Percentiles rank a stretch among this genome's conserved stretches.
These are phyloP conservation scores for Caenorhabditis sp. DNA, from an alignment of 2,888 invertebrate species.

Conservation along the genomic window DNA sequence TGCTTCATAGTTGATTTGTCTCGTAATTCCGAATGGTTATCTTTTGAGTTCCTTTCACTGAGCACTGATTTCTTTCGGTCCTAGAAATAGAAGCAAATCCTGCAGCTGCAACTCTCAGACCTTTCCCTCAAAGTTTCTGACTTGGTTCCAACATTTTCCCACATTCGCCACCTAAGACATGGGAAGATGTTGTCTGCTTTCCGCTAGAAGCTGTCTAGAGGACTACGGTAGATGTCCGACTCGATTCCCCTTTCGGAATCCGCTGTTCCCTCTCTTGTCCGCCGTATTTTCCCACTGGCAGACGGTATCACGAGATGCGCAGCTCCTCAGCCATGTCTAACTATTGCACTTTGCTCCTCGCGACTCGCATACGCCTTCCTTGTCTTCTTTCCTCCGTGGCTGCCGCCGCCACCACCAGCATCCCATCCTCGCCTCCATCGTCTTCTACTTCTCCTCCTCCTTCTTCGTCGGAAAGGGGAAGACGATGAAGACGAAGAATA, in stretches of 20 bases:
- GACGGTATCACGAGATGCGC: conserved; percentile 51
- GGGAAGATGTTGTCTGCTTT: not conserved
- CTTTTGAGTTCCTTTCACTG: too few species aligned
- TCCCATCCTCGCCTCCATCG: conserved; percentile 12
- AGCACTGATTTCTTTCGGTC: not conserved
- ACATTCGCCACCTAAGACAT: not conserved
- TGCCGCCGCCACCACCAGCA: conserved; percentile 16
- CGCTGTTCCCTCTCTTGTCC: conserved; percentile 12
- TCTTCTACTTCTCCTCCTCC: conserved; percentile 10
- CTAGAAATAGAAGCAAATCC: not conserved
- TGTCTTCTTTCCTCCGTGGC: conserved; percentile 4
- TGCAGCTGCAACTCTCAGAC: not conserved
- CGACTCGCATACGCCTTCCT: conserved; percentile 23
- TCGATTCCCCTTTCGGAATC: conserved; percentile 1
- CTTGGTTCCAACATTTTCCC: not conserved
- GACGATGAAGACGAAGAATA: conserved; percentile 30
- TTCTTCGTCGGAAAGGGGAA: too few species aligned
- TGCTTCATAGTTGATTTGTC: not conserved
- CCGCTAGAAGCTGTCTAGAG: not conserved
- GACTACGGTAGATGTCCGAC: not conserved
- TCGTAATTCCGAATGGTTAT: too few species aligned
- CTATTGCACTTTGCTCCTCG: conserved; percentile 49
- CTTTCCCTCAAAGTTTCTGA: not conserved
- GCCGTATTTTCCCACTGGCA: too few species aligned
- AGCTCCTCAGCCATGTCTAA: not conserved